Conservation (phyloP, 2,888 invertebrate species). For the Punctoribates punctum region DNA sequence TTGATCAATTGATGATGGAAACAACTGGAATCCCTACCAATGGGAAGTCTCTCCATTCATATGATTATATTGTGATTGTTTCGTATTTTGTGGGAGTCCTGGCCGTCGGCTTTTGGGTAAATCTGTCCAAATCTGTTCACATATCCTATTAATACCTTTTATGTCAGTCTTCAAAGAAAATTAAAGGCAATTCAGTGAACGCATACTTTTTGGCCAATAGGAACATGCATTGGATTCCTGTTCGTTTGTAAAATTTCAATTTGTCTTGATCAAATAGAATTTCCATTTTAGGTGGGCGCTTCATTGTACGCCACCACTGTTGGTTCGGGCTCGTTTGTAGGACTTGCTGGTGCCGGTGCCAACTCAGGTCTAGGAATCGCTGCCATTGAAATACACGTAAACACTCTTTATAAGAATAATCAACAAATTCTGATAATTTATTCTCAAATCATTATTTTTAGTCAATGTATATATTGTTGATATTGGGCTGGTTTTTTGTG, state of each 20-base stretch:
- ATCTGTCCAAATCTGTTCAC: conserved; percentile 41
- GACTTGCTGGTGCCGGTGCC: conserved; percentile 56
- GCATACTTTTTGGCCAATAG: conserved; percentile 58
- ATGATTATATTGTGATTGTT: conserved; percentile 51
- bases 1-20: no score
- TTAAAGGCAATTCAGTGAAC: conserved; percentile 48
- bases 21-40: neutral
- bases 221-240: conserved; percentile 58
- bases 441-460: conserved; percentile 48
- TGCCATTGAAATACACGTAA: conserved; percentile 55
- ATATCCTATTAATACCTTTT: neutral
- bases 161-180: conserved; percentile 48
- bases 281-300: conserved; percentile 54
- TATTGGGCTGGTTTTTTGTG: conserved; percentile 59
- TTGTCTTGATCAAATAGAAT: neutral
- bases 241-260: conserved; percentile 48
- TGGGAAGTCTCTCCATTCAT: conserved; percentile 44
- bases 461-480: conserved; percentile 57
- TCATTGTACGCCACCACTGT: conserved; percentile 56
- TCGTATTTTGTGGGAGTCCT: conserved; percentile 52
- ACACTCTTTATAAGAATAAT: conserved; percentile 43
- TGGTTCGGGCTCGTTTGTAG: conserved; percentile 56
- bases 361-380: conserved; percentile 55
- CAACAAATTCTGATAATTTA: no score
- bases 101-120: conserved; percentile 52